These are phyloP conservation scores for Isaurus tuberculatus DNA, from an alignment of 92 coral and sea anemone species.

Conservation along the genomic window DNA sequence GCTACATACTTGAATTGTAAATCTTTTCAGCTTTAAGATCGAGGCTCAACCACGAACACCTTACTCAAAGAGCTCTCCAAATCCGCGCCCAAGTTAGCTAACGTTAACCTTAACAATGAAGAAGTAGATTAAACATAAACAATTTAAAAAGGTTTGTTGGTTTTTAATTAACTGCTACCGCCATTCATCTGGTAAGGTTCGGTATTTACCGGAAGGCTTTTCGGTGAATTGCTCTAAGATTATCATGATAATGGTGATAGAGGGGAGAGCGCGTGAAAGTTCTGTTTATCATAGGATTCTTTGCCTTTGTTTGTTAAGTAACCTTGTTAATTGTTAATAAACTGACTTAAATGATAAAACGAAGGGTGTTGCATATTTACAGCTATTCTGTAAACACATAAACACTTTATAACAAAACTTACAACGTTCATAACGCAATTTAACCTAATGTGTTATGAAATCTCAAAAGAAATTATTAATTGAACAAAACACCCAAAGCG, in stretches of 20 bases:
- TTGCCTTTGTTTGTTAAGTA: conserved; percentile 32
- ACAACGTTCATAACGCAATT: background rate
- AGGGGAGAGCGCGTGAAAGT: conserved; percentile 23
- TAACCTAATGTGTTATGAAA: conserved; percentile 1
- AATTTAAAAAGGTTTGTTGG: conserved; percentile 45
- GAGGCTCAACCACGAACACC: background rate
- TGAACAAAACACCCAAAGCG: background rate
- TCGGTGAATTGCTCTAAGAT: conserved; percentile 8
- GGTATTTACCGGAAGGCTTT: conserved; percentile 47
- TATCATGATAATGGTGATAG: conserved; percentile 35
- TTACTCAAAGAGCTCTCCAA: background rate
- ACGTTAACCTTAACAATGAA: conserved; percentile 13
- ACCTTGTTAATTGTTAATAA: conserved; percentile 42
- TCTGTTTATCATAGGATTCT: conserved; percentile 11
- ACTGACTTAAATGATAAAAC: conserved; percentile 32
- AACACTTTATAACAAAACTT: conserved; percentile 25
- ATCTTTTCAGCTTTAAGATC: background rate
- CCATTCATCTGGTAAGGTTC: conserved; percentile 16
- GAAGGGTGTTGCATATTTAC: conserved; percentile 28
- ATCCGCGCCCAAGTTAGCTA: background rate
- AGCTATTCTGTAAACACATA: conserved; percentile 47
- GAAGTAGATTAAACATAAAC: conserved; percentile 23
- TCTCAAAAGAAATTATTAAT: background rate
- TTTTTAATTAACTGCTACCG: conserved; percentile 45
- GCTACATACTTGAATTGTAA: background rate